These are phyloP conservation scores for Hippasteria phrygiana DNA, from an alignment of 53 echinoderm and acorn worm species.

Conservation along the genomic window DNA sequence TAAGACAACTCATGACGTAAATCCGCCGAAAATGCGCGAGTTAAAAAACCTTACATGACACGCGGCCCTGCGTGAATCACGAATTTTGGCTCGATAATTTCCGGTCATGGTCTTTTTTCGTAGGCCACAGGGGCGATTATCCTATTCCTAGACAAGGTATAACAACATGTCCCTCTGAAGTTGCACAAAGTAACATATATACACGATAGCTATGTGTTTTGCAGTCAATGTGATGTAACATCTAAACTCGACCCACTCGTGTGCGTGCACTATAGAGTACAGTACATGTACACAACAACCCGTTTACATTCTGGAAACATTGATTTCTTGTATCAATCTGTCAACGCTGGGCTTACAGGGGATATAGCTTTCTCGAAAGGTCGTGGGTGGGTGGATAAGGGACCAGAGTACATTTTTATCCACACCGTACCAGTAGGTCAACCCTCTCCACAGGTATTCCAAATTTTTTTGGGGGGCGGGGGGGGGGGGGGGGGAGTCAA, in stretches of 20 bases:
- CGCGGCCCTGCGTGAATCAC: background rate
- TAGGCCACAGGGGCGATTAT: too few species aligned
- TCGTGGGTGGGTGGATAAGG: background rate
- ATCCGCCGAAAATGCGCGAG: too few species aligned
- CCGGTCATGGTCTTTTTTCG: too few species aligned
- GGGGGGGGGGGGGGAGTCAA: background rate
- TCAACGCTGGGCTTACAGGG: too few species aligned
- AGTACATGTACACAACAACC: background rate
- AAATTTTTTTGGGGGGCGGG: too few species aligned
- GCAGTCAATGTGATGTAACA: background rate
- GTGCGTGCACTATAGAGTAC: too few species aligned
- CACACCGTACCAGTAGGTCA: too few species aligned
- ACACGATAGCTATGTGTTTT: background rate
- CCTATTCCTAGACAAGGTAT: too few species aligned
- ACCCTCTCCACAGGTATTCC: too few species aligned
- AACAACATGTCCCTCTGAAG: background rate
- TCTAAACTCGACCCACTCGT: background rate
- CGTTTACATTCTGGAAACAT: background rate
- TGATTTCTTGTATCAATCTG: too few species aligned
- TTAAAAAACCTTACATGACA: background rate
- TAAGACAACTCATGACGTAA: background rate
- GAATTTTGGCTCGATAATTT: too few species aligned
- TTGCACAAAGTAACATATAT: background rate
- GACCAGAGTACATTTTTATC: too few species aligned
- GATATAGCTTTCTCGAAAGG: background rate